Percentiles rank a stretch among this genome's conserved stretches.
These are phyloP conservation scores for Ophthalmolycus amberensis DNA, from an alignment of 2,113 vertebrate genomes.

Conservation along the genomic window DNA sequence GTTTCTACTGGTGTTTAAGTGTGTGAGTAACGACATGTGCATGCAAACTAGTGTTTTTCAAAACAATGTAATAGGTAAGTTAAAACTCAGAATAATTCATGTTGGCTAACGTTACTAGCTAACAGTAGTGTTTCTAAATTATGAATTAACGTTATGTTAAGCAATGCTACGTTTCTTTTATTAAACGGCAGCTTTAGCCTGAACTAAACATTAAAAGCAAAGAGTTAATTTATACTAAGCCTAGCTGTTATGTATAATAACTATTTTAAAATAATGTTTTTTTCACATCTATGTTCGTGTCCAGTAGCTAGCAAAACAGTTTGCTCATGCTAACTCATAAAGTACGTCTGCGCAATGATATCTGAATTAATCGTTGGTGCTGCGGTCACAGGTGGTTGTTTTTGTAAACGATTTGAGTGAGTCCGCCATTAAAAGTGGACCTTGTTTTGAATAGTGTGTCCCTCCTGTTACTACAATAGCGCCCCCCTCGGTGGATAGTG, in stretches of 20 bases:
- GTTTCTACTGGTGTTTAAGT: background rate
- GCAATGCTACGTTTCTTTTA: background rate
- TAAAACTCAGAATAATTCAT: background rate
- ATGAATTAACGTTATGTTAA: background rate
- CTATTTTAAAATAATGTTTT: background rate
- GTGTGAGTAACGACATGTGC: background rate
- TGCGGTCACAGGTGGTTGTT: constrained; percentile 57
- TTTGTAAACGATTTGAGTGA: constrained; percentile 8
- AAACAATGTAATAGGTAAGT: background rate
- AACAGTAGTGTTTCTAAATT: background rate
- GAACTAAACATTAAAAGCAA: background rate
- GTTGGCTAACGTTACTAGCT: background rate
- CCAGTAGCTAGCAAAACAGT: background rate
- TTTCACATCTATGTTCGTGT: background rate
- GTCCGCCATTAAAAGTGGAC: constrained; percentile 22
- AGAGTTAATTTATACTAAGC: background rate
- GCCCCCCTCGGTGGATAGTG: no score
- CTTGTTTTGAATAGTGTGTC: background rate
- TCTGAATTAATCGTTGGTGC: constrained; percentile 4
- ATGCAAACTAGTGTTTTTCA: background rate
- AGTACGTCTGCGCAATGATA: background rate
- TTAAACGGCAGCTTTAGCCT: background rate
- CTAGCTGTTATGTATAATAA: background rate
- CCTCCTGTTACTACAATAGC: no score
- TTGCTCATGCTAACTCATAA: constrained; percentile 3